phyloP scores from a whole-genome alignment of 2,888 invertebrate species.

The Bimastos eiseni region DNA sequence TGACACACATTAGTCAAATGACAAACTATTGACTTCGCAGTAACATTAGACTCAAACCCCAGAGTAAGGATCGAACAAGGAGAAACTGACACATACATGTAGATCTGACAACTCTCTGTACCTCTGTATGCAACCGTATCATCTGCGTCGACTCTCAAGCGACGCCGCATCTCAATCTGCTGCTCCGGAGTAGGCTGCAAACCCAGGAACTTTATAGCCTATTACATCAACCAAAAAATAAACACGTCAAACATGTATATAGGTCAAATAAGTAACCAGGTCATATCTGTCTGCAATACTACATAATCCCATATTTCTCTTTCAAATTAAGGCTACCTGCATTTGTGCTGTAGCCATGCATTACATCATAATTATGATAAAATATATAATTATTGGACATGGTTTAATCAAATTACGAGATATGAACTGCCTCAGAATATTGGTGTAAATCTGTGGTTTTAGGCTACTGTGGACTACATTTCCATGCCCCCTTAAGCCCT shows the following conservation, averaged over 20 bases:
- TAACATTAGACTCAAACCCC: not conserved
- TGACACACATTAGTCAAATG: not conserved
- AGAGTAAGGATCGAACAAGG: not conserved
- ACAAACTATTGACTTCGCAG: not conserved
- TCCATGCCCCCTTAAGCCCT: too few species aligned
- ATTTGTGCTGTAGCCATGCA: not conserved
- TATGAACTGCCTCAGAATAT: not conserved
- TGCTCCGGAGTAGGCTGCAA: not conserved
- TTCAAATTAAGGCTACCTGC: not conserved
- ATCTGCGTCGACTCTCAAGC: not conserved
- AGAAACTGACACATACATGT: not conserved
- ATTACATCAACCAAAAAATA: not conserved
- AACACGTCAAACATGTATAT: not conserved
- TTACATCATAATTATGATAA: not conserved
- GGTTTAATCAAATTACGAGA: not conserved
- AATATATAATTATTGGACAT: not conserved
- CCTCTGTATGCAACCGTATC: conserved; percentile 14
- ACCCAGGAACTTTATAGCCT: conserved; percentile 1
- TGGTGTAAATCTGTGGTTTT: not conserved
- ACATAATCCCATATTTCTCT: not conserved
- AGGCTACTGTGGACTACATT: too few species aligned
- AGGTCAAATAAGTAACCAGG: not conserved
- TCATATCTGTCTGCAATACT: not conserved
- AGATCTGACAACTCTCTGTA: not conserved
- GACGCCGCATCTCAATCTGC: not conserved